Base-by-base conservation (phyloP, 2,888 invertebrate genomes). In the Sipha maydis region DNA sequence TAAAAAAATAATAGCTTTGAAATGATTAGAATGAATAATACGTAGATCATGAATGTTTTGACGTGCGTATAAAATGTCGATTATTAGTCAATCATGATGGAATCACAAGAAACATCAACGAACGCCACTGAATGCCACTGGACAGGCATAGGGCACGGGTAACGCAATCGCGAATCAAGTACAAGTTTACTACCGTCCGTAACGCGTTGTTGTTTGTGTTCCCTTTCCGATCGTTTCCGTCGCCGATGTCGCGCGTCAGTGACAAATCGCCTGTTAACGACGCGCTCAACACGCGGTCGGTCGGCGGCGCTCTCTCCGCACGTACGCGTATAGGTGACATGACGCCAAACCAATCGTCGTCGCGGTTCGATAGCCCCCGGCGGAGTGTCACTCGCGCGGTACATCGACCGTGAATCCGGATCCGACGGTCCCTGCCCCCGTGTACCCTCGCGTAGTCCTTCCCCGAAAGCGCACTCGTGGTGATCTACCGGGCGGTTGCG, bases 211-310 rank as follows among this genome's bases (percentile, higher is more conserved):
- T 79, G 14, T 61, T 79, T 38, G 3, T n/a, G 19, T 61, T 48
- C 4, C 31, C 28, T 54, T 54, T 19, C 67, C 80, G 41, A 56
- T 61, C 79, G 4, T 54, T 54, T 17, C n/a, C 48, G 48, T 3
- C 17, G 7, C 1, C 7, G 17, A n/a, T 17, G 38, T 80, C 80
- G 61, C 3, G 41, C 4, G 25, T 4, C 14, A 11, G 79, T 80
- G 80, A 80, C 80, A 80, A 80, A 80, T 80, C 28, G 67, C 38
- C 80, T 41, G 28, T 80, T 41, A 69, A 80, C 61, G 34, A 80
- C 67, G 79, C 34, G 7, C 41, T 34, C 21, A 61, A 61, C 21
- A 25, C 17, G 54, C 11, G n/a, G n/a, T n/a, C n/a, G n/a, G n/a
- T n/a, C n/a, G n/a, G n/a, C n/a, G n/a, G n/a, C n/a, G n/a, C n/a